Conservation (phyloP, 2,797 vertebrate genomes). For the Mormyrops attenuatus region DNA sequence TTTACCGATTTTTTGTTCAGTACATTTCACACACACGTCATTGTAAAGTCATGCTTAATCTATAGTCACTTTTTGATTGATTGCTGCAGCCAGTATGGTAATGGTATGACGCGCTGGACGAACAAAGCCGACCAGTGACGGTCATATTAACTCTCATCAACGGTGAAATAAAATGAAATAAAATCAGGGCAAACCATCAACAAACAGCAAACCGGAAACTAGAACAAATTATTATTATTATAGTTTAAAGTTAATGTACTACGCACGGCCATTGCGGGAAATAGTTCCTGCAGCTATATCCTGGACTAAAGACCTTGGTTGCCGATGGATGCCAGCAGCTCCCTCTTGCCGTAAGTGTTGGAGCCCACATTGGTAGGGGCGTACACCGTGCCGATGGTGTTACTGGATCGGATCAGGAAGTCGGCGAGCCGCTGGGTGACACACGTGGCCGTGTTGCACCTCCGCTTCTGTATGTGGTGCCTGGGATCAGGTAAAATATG, state of each 20-base stretch:
- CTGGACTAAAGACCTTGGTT: conserved; percentile 59
- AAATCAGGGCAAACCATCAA: background rate
- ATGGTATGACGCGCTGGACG: background rate
- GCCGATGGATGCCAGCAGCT: conserved; percentile 42
- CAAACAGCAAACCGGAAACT: background rate
- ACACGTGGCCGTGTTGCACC: conserved; percentile 82
- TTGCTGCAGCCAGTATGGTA: background rate
- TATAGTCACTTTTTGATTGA: background rate
- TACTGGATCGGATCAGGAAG: conserved; percentile 78
- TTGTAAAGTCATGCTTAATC: conserved; percentile 25
- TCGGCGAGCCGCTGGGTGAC: conserved; percentile 82
- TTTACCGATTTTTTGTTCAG: conserved; percentile 32
- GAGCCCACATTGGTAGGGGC: conserved; percentile 79
- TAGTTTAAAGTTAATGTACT: conserved; percentile 21
- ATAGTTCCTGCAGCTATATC: background rate
- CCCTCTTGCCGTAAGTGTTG: conserved; percentile 79
- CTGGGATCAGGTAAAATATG: conserved; percentile 26
- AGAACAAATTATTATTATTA: background rate
- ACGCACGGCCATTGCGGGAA: background rate
- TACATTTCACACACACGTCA: conserved; percentile 40
- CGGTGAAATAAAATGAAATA: background rate
- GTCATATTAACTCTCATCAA: background rate
- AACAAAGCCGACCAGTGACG: background rate
- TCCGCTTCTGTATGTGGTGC: conserved; percentile 73
- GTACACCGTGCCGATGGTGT: conserved; percentile 67